Percentiles rank a stretch among this genome's conserved stretches.
phyloP scores from a whole-genome alignment of 2,113 vertebrate species.

The Cranoglanis bouderius region DNA sequence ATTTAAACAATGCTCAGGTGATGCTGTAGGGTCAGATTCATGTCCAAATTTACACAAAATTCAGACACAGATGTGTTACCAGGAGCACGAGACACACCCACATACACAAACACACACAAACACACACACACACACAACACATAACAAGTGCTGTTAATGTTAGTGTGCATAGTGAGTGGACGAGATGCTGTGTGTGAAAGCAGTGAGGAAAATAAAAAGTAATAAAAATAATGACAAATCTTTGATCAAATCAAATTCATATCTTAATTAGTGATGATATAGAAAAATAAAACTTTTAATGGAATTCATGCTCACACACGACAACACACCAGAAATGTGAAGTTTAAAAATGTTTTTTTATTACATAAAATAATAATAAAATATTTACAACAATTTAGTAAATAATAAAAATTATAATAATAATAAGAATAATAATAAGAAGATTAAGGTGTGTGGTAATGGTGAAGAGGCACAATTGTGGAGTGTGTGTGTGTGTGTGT shows the following conservation, averaged over 20 bases:
- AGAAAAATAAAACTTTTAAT: neutral
- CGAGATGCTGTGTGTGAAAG: neutral
- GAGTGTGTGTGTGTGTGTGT: neutral
- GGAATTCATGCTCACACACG: neutral
- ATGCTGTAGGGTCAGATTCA: neutral
- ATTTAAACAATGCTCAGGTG: neutral
- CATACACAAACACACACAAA: neutral
- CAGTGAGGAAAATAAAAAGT: neutral
- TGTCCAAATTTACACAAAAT: neutral
- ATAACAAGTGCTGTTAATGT: neutral
- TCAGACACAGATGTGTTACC: neutral
- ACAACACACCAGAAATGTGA: neutral
- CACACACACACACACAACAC: neutral
- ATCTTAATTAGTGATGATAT: neutral
- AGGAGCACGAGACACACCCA: neutral
- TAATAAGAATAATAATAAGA: neutral
- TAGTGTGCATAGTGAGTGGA: neutral
- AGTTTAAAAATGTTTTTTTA: too few relatives aligned
- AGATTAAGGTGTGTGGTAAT: neutral
- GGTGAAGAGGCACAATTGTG: neutral
- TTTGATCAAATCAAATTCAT: neutral
- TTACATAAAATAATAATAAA: too few relatives aligned
- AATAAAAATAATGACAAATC: neutral
- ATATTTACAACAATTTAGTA: too few relatives aligned
- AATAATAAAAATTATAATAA: too few relatives aligned